Evolutionary conservation across 2,888 invertebrate genomes (phyloP), one percentile per base, ranked within the genome.

Genomic region (Elysia crispata): DNA sequence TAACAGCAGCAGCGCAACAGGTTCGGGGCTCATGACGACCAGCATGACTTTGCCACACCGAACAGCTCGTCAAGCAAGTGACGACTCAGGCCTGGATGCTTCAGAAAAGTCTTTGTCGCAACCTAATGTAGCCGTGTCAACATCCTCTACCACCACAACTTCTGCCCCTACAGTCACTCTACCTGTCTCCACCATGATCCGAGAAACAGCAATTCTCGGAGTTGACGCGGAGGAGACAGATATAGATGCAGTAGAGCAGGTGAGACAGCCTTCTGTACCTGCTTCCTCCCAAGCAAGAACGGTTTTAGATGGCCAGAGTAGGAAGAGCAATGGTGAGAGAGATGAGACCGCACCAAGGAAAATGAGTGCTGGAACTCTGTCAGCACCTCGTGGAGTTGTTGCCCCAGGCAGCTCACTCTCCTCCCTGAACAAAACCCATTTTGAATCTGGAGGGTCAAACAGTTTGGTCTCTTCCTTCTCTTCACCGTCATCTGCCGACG

Each of bases 21-120:
- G 66, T 88, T 3, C 41, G 5, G 41, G 88, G 54, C 88, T 87
- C 74, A 87, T 86, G 70, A 87, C 86, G 30, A 89, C 90, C 0
- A 86, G 89, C 0, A 86, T 89, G 82, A 79, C 79, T 6, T 73
- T 82, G 3, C 89, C 90, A 1, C 89, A 89, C 0, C 85, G 89
- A 67, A 89, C 88, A 0, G 64, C 84, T 25, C 82, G 85, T 0
- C 84, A 84, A 74, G 67, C 75, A 74, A 85, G 84, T 31, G 83
- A 83, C 69, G 84, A 85, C 66, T 82, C 83, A 0, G 84, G 83
- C 23, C 76, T 82, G 15, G 83, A 81, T 25, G 72, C 83, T 15
- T 81, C 80, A 1, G 83, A 83, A 54, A 83, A 83, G 49, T 83
- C 83, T 1, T 54, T 79, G 69, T 81, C 82, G 57, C 79, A 78